Conservation (phyloP, 1,140 invertebrate species). For the Metopolophium dirhodum region DNA sequence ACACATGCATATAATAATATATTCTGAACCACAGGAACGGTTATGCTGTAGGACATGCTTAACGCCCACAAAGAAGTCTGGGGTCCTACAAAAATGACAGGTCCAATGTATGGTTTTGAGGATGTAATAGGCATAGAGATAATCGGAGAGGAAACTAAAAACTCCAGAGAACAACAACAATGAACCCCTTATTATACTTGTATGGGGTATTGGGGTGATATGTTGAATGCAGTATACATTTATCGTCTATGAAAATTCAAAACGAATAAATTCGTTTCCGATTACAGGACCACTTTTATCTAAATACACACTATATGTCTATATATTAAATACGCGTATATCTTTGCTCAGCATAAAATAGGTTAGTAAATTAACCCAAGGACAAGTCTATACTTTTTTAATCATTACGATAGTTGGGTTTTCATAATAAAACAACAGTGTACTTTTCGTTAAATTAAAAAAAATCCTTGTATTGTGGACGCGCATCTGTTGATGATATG, state of each 20-base stretch:
- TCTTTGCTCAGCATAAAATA: not conserved
- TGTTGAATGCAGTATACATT: not conserved
- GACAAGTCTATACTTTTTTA: constrained; percentile 26
- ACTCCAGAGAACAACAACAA: not conserved
- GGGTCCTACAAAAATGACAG: not conserved
- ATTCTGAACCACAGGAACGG: not conserved
- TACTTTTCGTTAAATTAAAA: constrained; percentile 19
- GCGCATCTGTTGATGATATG: not conserved
- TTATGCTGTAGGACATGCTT: not conserved
- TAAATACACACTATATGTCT: not conserved
- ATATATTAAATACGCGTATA: not conserved
- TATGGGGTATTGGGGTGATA: not conserved
- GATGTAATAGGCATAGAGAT: not conserved
- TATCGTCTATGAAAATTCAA: not conserved
- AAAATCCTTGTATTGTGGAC: constrained; percentile 9
- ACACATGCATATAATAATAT: not conserved
- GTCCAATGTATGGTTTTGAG: not conserved
- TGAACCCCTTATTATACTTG: not conserved
- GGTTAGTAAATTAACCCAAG: constrained; percentile 7
- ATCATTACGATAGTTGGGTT: constrained; percentile 1
- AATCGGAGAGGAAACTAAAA: not conserved
- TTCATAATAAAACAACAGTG: constrained; percentile 13
- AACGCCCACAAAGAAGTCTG: not conserved
- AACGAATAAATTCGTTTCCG: not conserved
- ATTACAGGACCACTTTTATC: not conserved